A percentile compares a stretch with the other conserved stretches of the same genome.
phyloP scores from a whole-genome alignment of 2,797 vertebrate genomes.

The Tapera naevia region DNA sequence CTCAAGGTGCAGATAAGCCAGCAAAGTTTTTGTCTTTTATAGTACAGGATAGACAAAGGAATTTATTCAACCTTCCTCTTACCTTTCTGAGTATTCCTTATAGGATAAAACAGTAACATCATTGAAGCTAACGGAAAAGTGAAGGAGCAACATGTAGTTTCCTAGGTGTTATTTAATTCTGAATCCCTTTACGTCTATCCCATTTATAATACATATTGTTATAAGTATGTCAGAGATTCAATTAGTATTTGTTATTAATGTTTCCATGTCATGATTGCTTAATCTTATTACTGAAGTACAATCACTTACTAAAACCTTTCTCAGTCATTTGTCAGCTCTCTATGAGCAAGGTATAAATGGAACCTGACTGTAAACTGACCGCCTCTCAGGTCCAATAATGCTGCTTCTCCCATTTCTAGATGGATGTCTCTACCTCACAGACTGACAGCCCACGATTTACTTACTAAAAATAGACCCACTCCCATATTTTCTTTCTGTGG shows the following conservation, averaged over 20 bases:
- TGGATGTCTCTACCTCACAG: not conserved
- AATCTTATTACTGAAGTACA: slow-evolving; percentile 16
- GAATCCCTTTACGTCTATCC: not conserved
- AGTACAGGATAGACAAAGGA: not conserved
- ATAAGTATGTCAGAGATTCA: not conserved
- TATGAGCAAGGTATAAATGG: not conserved
- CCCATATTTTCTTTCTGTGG: not conserved
- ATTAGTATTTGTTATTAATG: slow-evolving; percentile 26
- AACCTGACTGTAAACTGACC: not conserved
- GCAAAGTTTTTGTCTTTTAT: not conserved
- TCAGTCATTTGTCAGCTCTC: not conserved
- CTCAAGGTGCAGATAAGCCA: not conserved
- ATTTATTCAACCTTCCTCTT: not conserved
- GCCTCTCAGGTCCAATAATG: fast-evolving
- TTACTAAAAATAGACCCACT: not conserved
- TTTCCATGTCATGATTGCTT: not conserved
- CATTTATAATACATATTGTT: not conserved
- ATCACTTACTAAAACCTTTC: slow-evolving; percentile 9
- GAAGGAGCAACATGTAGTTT: not conserved
- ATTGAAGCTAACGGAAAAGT: not conserved
- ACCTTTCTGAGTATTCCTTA: not conserved
- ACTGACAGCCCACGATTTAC: not conserved
- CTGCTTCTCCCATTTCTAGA: not conserved
- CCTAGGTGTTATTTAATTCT: not conserved
- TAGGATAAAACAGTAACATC: not conserved